These are phyloP conservation scores for Gallinago undulata DNA, from an alignment of 2,113 vertebrate genomes.

Conservation along the genomic window DNA sequence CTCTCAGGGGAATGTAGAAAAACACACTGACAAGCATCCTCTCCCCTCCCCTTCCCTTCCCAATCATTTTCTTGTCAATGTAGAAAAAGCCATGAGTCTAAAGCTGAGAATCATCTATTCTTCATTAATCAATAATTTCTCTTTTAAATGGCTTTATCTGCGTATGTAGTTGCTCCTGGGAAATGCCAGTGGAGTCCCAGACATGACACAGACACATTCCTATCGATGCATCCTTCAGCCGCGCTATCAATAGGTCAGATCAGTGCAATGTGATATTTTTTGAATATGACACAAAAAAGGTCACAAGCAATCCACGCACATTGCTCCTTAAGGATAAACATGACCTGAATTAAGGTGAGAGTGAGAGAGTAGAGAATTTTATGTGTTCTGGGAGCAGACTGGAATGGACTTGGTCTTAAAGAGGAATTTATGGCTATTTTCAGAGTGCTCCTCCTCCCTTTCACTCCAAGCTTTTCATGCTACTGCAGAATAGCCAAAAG, in stretches of 20 bases:
- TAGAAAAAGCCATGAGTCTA: neutral
- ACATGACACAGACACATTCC: neutral
- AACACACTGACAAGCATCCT: neutral
- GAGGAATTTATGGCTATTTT: neutral
- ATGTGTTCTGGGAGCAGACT: neutral
- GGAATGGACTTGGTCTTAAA: neutral
- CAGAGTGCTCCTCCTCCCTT: neutral
- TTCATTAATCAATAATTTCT: neutral
- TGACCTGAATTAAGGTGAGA: neutral
- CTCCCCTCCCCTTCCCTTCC: neutral
- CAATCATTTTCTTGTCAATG: neutral
- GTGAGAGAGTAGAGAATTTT: neutral
- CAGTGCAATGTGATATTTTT: neutral
- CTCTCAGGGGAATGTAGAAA: neutral
- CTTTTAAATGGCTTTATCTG: neutral
- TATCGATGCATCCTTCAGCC: neutral
- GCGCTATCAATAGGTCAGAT: neutral
- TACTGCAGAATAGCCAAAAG: neutral
- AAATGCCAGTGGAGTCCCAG: neutral
- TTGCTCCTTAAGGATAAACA: neutral
- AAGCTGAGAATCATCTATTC: neutral
- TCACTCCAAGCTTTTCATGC: neutral
- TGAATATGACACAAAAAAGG: neutral
- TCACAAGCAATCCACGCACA: neutral
- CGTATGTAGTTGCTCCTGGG: neutral